phyloP scores from a whole-genome alignment of 2,888 invertebrate species.

The Drosophila multiciliata region DNA sequence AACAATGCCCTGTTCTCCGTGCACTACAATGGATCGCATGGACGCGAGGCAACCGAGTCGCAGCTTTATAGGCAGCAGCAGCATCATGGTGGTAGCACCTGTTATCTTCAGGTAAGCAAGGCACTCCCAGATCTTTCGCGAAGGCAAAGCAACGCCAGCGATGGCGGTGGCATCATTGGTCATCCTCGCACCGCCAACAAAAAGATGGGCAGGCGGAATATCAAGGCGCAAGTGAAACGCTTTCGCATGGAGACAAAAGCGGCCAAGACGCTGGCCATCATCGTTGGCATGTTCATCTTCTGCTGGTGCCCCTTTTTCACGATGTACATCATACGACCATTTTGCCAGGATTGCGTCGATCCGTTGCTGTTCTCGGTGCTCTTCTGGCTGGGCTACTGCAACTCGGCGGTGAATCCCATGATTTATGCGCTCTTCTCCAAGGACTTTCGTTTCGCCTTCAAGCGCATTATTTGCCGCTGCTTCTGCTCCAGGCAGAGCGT shows the following conservation, averaged over 20 bases:
- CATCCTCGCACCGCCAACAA: constrained; percentile 77
- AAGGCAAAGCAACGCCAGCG: constrained; percentile 79
- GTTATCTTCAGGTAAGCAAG: constrained; percentile 87
- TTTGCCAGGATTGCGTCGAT: constrained; percentile 93
- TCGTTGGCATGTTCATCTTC: constrained; percentile 97
- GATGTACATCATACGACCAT: constrained; percentile 95
- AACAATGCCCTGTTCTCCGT: constrained; percentile 86
- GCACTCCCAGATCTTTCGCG: constrained; percentile 83
- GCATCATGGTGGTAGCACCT: constrained; percentile 84
- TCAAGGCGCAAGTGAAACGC: constrained; percentile 95
- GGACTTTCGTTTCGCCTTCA: constrained; percentile 97
- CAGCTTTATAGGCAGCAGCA: constrained; percentile 84
- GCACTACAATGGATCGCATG: constrained; percentile 89
- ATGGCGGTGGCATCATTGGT: constrained; percentile 51
- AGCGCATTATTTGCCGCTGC: constrained; percentile 94
- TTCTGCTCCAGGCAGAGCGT: constrained; percentile 87
- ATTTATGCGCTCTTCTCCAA: constrained; percentile 97
- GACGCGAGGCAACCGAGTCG: constrained; percentile 87
- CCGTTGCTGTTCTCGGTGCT: constrained; percentile 94
- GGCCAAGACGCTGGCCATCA: constrained; percentile 97
- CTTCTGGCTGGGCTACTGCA: constrained; percentile 99
- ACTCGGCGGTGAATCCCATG: constrained; percentile 97
- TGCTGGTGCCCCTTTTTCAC: constrained; percentile 99
- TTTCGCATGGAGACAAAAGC: constrained; percentile 98
- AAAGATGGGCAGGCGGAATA: constrained; percentile 94